Base-by-base conservation (phyloP, 2,113 vertebrate species). In the Phalacrocorax brasilianus region DNA sequence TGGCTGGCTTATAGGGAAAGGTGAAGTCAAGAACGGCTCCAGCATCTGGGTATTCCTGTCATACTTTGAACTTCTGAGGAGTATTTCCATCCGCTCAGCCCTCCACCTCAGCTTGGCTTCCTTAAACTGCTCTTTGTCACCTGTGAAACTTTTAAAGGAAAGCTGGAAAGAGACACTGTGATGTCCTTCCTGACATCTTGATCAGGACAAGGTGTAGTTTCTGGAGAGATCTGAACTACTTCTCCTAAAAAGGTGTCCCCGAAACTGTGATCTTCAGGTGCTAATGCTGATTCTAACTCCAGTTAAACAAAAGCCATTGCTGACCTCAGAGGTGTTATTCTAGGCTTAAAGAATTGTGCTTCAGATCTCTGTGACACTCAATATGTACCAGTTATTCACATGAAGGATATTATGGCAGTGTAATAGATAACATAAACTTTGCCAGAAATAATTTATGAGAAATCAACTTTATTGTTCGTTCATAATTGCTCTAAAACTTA, bases 21-120 rank as follows among this genome's bases (percentile, higher is more conserved):
- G 14, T 12, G 12, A 40, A 42, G 44, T 33, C 11, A 10, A 40
- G 38, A 73, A 53, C 0, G 4, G 30, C 16, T 73, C 20, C 35
- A 59, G 42, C 23, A 23, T 21, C 19, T 58, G 5, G 17, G 7
- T 0, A 3, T 58, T 67, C 0, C 0, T 15, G 27, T 30, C 0
- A 0, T 66, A 21, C 53, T 93, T 79, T 76, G 50, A 90, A 80
- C 49, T 80, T 24, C 5, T 62, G 71, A 72, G 21, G 28, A 52
- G 7, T 42, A 8, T 76, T 88, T 93, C 32, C 26, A 38, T 42
- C 38, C 5, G 2, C 19, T 50, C 15, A n/a, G 4, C 6, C 6
- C 6, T 86, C 9, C 30, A 32, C 17, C 19, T 83, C 33, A 66
- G 6, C 32, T 62, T 65, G 13, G n/a, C 19, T 49, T 73, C 47